These are phyloP conservation scores for Anastrepha obliqua DNA, from an alignment of 1,140 invertebrate genomes.

Conservation along the genomic window DNA sequence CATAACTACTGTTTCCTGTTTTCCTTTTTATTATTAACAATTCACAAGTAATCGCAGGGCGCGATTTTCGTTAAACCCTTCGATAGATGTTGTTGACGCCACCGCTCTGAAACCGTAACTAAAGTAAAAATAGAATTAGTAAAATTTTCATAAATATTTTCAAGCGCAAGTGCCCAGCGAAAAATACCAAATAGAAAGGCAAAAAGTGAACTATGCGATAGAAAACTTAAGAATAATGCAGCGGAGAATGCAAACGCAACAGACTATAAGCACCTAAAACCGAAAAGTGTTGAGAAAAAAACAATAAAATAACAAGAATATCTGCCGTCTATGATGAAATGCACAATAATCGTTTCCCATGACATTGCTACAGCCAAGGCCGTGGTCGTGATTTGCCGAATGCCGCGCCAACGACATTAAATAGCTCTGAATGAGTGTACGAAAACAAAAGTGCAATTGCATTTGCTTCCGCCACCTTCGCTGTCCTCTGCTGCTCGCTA, in stretches of 20 bases:
- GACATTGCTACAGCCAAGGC: neutral
- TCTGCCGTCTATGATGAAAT: neutral
- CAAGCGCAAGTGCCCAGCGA: neutral
- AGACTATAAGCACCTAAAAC: neutral
- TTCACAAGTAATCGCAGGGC: neutral
- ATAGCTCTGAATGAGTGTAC: neutral
- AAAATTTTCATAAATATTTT: constrained; percentile 32
- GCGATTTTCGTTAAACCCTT: neutral
- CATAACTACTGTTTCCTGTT: constrained; percentile 58
- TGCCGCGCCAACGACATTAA: neutral
- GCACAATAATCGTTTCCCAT: neutral
- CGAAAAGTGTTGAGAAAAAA: neutral
- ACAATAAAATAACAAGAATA: neutral
- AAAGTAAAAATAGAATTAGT: constrained; percentile 1
- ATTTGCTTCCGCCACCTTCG: too few relatives aligned
- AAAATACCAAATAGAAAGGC: neutral
- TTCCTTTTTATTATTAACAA: neutral
- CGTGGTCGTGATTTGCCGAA: neutral
- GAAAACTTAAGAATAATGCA: neutral
- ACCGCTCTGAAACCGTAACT: neutral
- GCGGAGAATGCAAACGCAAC: too few relatives aligned
- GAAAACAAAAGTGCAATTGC: neutral
- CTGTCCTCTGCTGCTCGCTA: too few relatives aligned
- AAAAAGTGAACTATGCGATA: neutral
- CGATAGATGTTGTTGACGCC: neutral